Evolutionary conservation across 1,140 invertebrate species (phyloP), one percentile per base, ranked within the genome.

Genomic region (Trichonephila inaurata): DNA sequence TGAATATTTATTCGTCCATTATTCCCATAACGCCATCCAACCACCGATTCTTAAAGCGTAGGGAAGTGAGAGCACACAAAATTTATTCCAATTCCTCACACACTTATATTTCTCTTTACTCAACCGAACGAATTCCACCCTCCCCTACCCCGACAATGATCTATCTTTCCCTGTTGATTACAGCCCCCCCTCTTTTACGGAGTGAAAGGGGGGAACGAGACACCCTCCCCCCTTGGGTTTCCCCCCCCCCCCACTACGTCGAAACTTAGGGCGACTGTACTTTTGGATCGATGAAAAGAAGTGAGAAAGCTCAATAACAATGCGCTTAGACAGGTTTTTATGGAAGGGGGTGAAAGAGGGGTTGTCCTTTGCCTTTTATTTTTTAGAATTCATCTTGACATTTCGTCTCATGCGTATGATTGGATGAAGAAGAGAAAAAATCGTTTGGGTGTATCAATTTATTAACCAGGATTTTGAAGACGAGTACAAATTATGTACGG

Each of bases 151-250:
- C 69, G 12, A 33, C 83, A 18, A 85, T 92, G 91, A 92, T 92
- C 82, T 92, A 92, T 92, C 58, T 92, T 62, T 92, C 91, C 91
- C 91, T 92, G 91, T 92, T 92, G 91, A 92, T 92, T 92, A 87
- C 91, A 87, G 72, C 61, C 61, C 62, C 66, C 89, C 72, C 24
- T 62, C 44, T n/a, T 66, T 87, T n/a, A 28, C 24, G 81, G 40
- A 83, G 62, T 60, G 91, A 87, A 87, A 72, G 62, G 64, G 64
- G 82, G 83, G 58, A 40, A 28, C 2, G 81, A 72, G 21, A 60
- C 24, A 40, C 44, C 58, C 24, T 21, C 12, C 10, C 24, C 66
- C n/a, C 66, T 69, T n/a, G 18, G 16, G 21, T 66, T 28, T 14
- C 16, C 44, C 14, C 82, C 64, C 62, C 82, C 91, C 82, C 64